Evolutionary conservation across 2,113 vertebrate genomes (phyloP).

Genomic region (Prionailurus bengalensis): DNA sequence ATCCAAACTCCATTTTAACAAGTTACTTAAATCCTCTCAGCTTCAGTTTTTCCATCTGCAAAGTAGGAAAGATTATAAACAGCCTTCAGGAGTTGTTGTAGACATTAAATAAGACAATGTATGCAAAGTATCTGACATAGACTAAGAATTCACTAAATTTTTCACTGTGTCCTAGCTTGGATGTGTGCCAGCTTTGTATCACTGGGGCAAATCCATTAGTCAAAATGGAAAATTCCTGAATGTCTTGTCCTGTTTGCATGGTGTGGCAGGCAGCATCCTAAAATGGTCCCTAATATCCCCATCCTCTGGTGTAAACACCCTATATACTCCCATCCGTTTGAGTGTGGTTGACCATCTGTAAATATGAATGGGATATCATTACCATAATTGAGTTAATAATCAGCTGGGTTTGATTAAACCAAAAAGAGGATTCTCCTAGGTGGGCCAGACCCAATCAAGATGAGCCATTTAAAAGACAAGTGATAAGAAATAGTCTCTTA

Average conservation of each 20-base stretch:
- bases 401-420: neutral
- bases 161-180: neutral
- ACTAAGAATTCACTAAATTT: conserved; percentile 18
- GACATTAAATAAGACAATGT: neutral
- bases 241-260: neutral
- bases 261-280: neutral
- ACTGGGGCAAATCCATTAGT: neutral
- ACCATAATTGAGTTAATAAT: neutral
- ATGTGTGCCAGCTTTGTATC: neutral
- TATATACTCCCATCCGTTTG: neutral
- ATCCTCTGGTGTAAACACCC: neutral
- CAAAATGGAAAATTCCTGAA: conserved; percentile 6
- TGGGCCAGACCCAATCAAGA: neutral
- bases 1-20: conserved; percentile 29
- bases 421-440: neutral
- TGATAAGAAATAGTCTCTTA: neutral
- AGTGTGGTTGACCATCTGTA: neutral
- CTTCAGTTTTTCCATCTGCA: neutral
- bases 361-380: neutral
- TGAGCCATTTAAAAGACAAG: neutral
- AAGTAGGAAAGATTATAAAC: neutral
- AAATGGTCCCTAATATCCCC: neutral
- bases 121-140: neutral
- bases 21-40: conserved; percentile 12
- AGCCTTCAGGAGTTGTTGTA: neutral